phyloP scores from a whole-genome alignment of 2,888 invertebrate genomes.

The Thecocarcelia acutangulata region DNA sequence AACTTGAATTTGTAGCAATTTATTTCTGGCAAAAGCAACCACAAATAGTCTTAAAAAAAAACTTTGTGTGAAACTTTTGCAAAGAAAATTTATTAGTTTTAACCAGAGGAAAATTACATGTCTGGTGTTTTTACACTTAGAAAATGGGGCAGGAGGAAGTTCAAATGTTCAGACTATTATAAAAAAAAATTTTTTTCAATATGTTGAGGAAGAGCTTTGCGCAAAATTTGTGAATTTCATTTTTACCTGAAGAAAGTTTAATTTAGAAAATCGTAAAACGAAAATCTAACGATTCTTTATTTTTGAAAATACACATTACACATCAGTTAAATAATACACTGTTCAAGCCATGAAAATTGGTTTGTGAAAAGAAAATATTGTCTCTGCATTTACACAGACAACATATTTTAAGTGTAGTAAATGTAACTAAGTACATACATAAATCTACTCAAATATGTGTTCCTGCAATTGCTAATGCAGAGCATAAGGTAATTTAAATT shows the following conservation, averaged over 20 bases:
- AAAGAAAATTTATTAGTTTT: slow-evolving; percentile 37
- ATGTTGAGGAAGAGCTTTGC: too few species aligned
- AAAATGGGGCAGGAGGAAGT: not conserved
- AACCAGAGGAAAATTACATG: slow-evolving; percentile 3
- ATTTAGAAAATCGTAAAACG: too few species aligned
- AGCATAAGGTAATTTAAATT: slow-evolving; percentile 54
- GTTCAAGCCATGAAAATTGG: too few species aligned
- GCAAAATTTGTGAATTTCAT: too few species aligned
- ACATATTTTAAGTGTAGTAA: slow-evolving; percentile 25
- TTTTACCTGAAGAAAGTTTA: too few species aligned
- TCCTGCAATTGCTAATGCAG: slow-evolving; percentile 17
- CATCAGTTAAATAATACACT: too few species aligned
- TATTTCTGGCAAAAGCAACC: slow-evolving; percentile 23
- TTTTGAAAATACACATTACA: too few species aligned
- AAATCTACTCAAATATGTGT: slow-evolving; percentile 1
- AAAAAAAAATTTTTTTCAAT: too few species aligned
- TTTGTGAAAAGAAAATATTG: too few species aligned
- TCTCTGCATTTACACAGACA: too few species aligned
- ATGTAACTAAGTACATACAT: not conserved
- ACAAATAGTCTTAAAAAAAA: slow-evolving; percentile 24
- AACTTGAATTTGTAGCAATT: slow-evolving; percentile 35
- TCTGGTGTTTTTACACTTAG: not conserved
- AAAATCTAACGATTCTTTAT: too few species aligned
- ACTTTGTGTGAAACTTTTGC: slow-evolving; percentile 30
- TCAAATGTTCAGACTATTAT: too few species aligned